Evolutionary conservation across 2,888 invertebrate genomes (phyloP).

Genomic region (Dorcus parallelipipedus): DNA sequence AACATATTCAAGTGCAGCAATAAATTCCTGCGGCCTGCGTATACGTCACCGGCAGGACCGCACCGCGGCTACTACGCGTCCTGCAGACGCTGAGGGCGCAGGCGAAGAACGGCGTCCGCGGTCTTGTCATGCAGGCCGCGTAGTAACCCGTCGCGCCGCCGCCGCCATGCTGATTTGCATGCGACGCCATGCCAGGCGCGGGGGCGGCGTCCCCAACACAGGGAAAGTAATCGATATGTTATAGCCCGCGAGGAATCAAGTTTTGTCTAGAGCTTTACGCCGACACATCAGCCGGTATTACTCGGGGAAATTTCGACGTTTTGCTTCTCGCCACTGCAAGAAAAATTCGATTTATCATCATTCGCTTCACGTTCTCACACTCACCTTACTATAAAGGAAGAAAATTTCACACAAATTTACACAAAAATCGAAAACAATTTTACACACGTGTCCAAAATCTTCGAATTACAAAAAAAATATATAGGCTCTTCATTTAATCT

Average conservation of each 20-base stretch:
- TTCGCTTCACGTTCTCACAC: no score
- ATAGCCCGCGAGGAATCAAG: conserved; percentile 37
- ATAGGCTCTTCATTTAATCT: no score
- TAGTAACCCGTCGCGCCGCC: conserved; percentile 56
- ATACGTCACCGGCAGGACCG: not conserved
- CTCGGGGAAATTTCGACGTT: not conserved
- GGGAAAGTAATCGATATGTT: conserved; percentile 58
- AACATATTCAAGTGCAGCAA: no score
- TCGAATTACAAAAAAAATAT: no score
- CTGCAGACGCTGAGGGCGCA: not conserved
- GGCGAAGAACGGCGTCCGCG: conserved; percentile 10
- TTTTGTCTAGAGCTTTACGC: conserved; percentile 31
- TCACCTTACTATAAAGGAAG: no score
- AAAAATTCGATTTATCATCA: no score
- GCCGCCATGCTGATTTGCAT: conserved; percentile 63
- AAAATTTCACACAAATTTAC: no score
- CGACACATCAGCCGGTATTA: conserved; percentile 1
- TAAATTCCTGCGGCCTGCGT: no score
- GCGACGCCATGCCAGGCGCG: conserved; percentile 57
- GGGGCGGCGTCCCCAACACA: conserved; percentile 43
- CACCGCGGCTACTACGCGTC: not conserved
- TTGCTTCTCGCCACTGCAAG: no score
- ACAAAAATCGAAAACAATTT: no score
- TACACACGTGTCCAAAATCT: no score
- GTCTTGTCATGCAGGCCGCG: conserved; percentile 59